Evolutionary conservation across 1,140 invertebrate species (phyloP).

Genomic region (Potamilus streckersoni): DNA sequence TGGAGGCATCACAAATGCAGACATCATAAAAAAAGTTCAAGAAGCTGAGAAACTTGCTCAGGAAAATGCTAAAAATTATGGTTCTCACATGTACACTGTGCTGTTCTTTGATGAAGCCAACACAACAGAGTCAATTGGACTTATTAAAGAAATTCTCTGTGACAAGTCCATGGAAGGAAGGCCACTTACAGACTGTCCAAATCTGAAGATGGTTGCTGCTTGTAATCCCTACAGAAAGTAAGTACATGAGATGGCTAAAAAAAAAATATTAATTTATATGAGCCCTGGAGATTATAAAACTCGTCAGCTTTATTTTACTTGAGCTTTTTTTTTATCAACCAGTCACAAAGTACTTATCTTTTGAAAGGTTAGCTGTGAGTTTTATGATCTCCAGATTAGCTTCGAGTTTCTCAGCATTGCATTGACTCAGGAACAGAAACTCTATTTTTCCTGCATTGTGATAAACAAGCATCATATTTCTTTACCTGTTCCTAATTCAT

Average conservation of each 20-base stretch:
- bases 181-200: conserved; percentile 37
- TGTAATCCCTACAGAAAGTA: conserved; percentile 65
- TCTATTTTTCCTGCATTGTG: no score
- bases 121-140: conserved; percentile 63
- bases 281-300: no score
- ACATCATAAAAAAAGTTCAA: conserved; percentile 53
- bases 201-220: conserved; percentile 60
- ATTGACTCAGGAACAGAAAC: no score
- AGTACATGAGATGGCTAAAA: background rate
- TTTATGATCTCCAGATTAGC: no score
- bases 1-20: conserved; percentile 54
- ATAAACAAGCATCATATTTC: no score
- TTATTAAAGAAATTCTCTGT: conserved; percentile 65
- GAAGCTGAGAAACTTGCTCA: conserved; percentile 48
- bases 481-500: no score
- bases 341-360: no score
- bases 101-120: conserved; percentile 67
- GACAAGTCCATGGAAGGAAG: conserved; percentile 54
- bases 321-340: no score
- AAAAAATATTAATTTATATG: no score
- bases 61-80: conserved; percentile 37
- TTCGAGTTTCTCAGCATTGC: no score
- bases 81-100: conserved; percentile 52
- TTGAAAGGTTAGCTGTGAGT: no score
- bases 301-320: no score